Percentiles rank a stretch among this genome's conserved stretches.
Conservation (phyloP, 2,888 invertebrate species). For the Leucoma salicis region DNA sequence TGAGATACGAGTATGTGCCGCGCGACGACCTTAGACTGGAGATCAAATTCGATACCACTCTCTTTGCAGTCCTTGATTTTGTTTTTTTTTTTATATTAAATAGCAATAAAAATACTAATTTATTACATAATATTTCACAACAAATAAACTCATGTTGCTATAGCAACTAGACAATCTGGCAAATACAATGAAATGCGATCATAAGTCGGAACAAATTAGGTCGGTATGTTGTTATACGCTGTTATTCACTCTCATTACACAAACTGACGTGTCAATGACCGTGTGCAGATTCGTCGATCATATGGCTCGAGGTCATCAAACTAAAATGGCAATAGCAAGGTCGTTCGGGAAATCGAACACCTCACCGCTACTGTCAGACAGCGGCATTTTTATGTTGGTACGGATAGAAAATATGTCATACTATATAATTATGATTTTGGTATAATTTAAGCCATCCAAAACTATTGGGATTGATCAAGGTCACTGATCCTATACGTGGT, state of each 20-base stretch:
- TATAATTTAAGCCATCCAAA: too few species aligned
- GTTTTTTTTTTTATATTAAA: too few species aligned
- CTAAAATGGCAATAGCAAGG: constrained; percentile 62
- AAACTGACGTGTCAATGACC: constrained; percentile 66
- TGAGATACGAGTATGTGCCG: too few species aligned
- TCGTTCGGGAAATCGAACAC: constrained; percentile 41
- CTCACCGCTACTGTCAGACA: constrained; percentile 18
- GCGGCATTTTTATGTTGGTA: constrained; percentile 10
- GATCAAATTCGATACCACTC: too few species aligned
- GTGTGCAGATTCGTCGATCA: constrained; percentile 55
- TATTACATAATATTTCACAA: constrained; percentile 5
- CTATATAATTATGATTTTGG: too few species aligned
- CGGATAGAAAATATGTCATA: background rate
- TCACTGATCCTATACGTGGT: too few species aligned
- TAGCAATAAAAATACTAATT: too few species aligned
- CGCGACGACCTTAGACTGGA: too few species aligned
- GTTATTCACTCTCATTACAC: constrained; percentile 44
- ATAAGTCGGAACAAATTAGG: constrained; percentile 51
- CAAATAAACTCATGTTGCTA: constrained; percentile 10
- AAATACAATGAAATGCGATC: constrained; percentile 20
- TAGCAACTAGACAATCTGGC: constrained; percentile 17
- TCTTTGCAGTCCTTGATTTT: too few species aligned
- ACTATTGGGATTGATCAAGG: too few species aligned
- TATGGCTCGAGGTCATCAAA: constrained; percentile 68
- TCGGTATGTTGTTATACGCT: constrained; percentile 54